Percentiles rank a stretch among this genome's conserved stretches.
phyloP scores from a whole-genome alignment of 2,797 vertebrate genomes.

The Natrix natrix region DNA sequence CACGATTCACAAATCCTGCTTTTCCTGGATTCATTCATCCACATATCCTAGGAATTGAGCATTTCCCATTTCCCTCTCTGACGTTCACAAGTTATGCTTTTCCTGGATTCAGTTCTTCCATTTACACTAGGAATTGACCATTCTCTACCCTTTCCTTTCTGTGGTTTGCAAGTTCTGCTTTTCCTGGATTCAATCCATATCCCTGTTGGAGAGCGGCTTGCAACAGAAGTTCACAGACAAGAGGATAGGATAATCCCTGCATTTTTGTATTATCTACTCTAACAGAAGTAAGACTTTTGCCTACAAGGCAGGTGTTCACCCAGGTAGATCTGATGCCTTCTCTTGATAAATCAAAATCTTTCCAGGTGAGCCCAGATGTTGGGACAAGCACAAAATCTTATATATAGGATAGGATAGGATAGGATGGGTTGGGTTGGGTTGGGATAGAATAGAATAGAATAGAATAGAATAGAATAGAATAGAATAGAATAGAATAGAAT shows the following conservation, averaged over 20 bases:
- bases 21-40: too few species aligned
- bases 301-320: not conserved
- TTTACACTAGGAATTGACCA: too few species aligned
- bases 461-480: too few species aligned
- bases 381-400: not conserved
- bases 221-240: not conserved
- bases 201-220: not conserved
- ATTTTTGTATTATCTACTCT: not conserved
- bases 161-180: not conserved
- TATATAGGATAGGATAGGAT: not conserved
- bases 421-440: too few species aligned
- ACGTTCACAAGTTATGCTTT: not conserved
- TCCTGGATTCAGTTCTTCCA: not conserved
- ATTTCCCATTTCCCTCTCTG: not conserved
- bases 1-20: too few species aligned
- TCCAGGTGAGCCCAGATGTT: not conserved
- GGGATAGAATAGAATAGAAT: too few species aligned
- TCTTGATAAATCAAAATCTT: not conserved
- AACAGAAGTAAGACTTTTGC: too few species aligned
- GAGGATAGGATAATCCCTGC: not conserved
- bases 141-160: not conserved
- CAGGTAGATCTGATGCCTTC: not conserved
- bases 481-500: too few species aligned
- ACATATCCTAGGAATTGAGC: too few species aligned
- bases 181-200: not conserved